Conservation (phyloP, 1,140 invertebrate genomes). For the Magallana ariakensis region DNA sequence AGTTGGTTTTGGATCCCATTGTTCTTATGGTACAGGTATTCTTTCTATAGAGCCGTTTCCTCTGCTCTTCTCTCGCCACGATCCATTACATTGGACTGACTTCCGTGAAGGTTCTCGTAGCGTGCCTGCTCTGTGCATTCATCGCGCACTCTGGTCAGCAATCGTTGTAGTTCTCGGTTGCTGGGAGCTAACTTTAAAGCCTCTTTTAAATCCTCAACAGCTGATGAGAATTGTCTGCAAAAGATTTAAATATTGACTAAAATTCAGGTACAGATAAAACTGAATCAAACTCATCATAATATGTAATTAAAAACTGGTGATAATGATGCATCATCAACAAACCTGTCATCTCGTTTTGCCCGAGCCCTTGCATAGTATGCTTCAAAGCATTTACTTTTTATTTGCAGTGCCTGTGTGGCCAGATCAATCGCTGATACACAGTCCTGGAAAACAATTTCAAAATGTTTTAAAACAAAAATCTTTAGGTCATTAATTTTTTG, state of each 20-base stretch:
- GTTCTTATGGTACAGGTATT: too few relatives aligned
- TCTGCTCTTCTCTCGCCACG: conserved; percentile 42
- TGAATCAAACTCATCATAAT: too few relatives aligned
- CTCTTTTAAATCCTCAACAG: conserved; percentile 86
- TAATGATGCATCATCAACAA: conserved; percentile 52
- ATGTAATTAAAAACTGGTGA: too few relatives aligned
- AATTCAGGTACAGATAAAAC: too few relatives aligned
- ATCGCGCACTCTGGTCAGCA: conserved; percentile 85
- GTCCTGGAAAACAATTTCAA: conserved; percentile 76
- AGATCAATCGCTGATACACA: conserved; percentile 87
- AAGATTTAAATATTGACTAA: background rate
- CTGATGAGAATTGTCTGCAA: conserved; percentile 82
- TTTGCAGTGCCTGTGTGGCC: conserved; percentile 89
- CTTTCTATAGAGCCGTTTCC: conserved; percentile 51
- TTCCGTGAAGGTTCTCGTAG: conserved; percentile 56
- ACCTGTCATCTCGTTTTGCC: conserved; percentile 88
- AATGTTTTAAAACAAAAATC: too few relatives aligned
- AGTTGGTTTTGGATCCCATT: too few relatives aligned
- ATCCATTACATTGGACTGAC: conserved; percentile 43
- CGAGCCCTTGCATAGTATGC: conserved; percentile 94
- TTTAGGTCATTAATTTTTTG: too few relatives aligned
- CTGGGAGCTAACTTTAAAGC: conserved; percentile 85
- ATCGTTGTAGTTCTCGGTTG: conserved; percentile 85
- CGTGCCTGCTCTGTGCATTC: conserved; percentile 81
- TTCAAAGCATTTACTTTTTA: conserved; percentile 93